Conservation (phyloP, 2,888 invertebrate genomes). For the Drosophila mettleri region DNA sequence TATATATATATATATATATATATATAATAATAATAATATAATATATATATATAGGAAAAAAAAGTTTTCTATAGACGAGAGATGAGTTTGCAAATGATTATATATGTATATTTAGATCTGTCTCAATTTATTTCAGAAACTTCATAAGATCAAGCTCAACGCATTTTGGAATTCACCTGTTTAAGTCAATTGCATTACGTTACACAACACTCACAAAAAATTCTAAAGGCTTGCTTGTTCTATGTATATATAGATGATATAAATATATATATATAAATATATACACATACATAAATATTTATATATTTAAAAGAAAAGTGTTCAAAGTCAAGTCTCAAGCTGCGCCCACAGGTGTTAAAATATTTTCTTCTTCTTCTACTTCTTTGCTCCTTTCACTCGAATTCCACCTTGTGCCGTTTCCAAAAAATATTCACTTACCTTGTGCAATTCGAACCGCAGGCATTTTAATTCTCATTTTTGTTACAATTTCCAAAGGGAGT, state of each 20-base stretch:
- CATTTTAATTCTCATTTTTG: conserved; percentile 98
- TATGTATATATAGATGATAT: not conserved
- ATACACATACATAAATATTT: not conserved
- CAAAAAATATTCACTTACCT: conserved; percentile 88
- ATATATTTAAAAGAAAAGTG: not conserved
- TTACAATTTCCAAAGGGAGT: conserved; percentile 73
- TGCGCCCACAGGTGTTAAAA: conserved; percentile 1
- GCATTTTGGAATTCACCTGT: not conserved
- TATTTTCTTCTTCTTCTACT: too few species aligned
- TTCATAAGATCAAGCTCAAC: not conserved
- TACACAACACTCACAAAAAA: not conserved
- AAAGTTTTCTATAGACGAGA: not conserved
- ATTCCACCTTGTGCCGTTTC: not conserved
- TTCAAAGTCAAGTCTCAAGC: not conserved
- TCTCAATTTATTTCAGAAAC: not conserved
- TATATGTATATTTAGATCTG: not conserved
- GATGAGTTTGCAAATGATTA: too few species aligned
- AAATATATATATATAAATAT: not conserved
- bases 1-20: too few species aligned
- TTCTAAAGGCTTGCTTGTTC: not conserved
- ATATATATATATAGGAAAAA: too few species aligned
- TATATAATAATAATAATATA: too few species aligned
- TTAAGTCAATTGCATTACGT: too few species aligned
- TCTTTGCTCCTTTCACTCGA: not conserved
- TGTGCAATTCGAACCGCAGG: conserved; percentile 98